Evolutionary conservation across 2,888 invertebrate genomes (phyloP), one percentile per base, ranked within the genome.

Genomic region (Drosophila ustulata): DNA sequence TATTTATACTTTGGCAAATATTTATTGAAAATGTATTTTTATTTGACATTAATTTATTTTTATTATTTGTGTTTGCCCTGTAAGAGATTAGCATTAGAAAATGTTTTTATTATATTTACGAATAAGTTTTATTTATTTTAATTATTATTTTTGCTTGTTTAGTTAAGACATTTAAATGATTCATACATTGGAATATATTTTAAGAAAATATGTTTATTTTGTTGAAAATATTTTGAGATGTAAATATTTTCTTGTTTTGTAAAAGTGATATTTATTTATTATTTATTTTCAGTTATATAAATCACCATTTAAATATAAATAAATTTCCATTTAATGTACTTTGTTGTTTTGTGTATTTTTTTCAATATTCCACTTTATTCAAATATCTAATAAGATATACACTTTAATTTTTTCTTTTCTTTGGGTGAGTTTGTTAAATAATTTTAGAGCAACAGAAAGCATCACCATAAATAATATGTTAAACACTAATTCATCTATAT

Each of bases 1-100:
- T 51, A 37, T 66, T 71, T 66, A 51, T 30, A n/a, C 26, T n/a
- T 26, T 57, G 32, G 26, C n/a, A n/a, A n/a, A n/a, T 46, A 26
- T 45, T 45, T 25, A 23, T 9, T 43, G 4, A 23, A 43, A 25
- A 7, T 3, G 11, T 4, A 18, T 34, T 11, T n/a, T 4, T 11
- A 34, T 11, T 34, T 9, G 34, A 32, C 34, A 30, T 30, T 34
- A 34, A 9, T 11, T 34, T 34, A 11, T n/a, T n/a, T 4, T 34
- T 9, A 4, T 9, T 34, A 34, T 34, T 30, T 30, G 30, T 18
- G 1, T 18, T 18, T 18, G 18, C 18, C 1, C 18, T 18, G 18
- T 18, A 18, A 1, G 18, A 2, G 18, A 18, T 18, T 18, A 18
- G 18, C 18, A 18, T 18, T 18, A 18, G 18, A 18, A 18, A 18